Conservation (phyloP, 2,797 vertebrate species). For the Mus minutoides region DNA sequence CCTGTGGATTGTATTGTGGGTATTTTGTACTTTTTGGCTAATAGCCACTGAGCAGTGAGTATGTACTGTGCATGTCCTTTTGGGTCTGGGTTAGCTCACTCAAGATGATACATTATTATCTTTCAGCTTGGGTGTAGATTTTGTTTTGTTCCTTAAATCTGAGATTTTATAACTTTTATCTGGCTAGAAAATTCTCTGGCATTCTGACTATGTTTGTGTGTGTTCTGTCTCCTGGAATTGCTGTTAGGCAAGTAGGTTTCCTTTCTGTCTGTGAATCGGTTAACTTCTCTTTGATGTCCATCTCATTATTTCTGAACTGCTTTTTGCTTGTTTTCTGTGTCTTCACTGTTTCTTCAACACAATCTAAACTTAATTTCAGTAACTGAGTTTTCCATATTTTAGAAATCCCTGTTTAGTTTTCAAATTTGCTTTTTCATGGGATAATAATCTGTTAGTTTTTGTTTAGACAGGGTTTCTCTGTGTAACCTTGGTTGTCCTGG, state of each 20-base stretch:
- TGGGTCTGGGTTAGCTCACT: too few species aligned
- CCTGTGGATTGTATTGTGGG: too few species aligned
- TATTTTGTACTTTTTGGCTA: too few species aligned
- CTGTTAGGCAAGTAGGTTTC: not conserved
- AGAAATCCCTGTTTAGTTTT: conserved; percentile 15
- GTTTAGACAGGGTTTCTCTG: not conserved
- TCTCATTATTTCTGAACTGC: conserved; percentile 1
- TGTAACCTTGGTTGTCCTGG: not conserved
- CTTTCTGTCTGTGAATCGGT: not conserved
- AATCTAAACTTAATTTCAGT: conserved; percentile 31
- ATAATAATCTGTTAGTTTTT: not conserved
- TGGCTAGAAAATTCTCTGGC: conserved; percentile 6
- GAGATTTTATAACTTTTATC: conserved; percentile 15
- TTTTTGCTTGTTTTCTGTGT: not conserved
- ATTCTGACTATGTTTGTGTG: not conserved
- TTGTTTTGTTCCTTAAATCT: not conserved
- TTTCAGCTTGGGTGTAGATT: not conserved
- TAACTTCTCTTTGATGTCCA: not conserved
- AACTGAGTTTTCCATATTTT: conserved; percentile 7
- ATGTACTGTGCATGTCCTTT: not conserved
- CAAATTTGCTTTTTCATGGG: conserved; percentile 8
- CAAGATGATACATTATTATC: not conserved
- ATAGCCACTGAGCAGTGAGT: too few species aligned
- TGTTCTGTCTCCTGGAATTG: not conserved
- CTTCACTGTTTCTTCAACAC: conserved; percentile 20